A percentile compares a stretch with the other conserved stretches of the same genome.
Evolutionary conservation across 2,888 invertebrate species (phyloP).

Genomic region (Tigriopus californicus): DNA sequence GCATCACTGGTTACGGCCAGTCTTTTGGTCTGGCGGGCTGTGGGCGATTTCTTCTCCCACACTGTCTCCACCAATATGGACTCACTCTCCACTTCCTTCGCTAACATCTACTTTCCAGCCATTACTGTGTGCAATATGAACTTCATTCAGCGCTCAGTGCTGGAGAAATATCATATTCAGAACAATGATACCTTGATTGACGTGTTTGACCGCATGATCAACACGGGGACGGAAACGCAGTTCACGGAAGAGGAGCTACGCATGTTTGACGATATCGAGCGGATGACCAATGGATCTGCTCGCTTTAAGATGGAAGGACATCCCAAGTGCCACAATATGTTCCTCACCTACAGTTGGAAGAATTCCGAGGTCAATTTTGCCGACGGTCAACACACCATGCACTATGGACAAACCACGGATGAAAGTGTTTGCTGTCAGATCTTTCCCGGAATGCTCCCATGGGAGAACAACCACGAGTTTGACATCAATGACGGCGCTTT

Average conservation of each 20-base stretch:
- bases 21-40: conserved; percentile 1
- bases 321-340: conserved; percentile 12
- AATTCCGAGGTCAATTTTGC: background rate
- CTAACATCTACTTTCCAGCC: conserved; percentile 10
- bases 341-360: conserved; percentile 6
- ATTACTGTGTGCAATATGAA: conserved; percentile 14
- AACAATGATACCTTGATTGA: conserved; percentile 2
- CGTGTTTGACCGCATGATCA: conserved; percentile 7
- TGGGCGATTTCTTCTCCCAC: conserved; percentile 10
- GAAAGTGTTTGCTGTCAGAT: conserved; percentile 14
- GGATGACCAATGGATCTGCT: background rate
- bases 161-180: conserved; percentile 5
- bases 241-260: conserved; percentile 6
- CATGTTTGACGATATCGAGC: conserved; percentile 3
- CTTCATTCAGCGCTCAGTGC: conserved; percentile 5
- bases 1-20: background rate
- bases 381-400: background rate
- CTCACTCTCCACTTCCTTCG: conserved; percentile 6
- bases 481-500: background rate
- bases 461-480: background rate
- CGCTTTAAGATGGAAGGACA: conserved; percentile 5
- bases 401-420: conserved; percentile 8
- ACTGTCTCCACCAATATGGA: conserved; percentile 13
- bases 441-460: conserved; percentile 13
- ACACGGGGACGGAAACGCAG: background rate